Conservation (phyloP, 2,888 invertebrate genomes). For the Deroplatys truncata region DNA sequence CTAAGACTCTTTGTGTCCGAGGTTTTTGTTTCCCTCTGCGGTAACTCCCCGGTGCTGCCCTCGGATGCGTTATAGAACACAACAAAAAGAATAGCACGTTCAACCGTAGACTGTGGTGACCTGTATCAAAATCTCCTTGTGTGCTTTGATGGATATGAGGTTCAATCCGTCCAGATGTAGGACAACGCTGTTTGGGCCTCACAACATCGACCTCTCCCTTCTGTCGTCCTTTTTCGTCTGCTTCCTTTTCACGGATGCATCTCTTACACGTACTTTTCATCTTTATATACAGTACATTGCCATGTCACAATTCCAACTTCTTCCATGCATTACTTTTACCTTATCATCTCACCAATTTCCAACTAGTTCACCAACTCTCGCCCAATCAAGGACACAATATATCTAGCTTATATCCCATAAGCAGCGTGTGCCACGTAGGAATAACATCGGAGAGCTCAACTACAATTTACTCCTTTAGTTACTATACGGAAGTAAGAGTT, state of each 20-base stretch:
- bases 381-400: too few species aligned
- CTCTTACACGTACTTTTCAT: background rate
- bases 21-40: background rate
- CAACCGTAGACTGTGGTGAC: background rate
- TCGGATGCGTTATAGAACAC: background rate
- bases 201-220: background rate
- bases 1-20: background rate
- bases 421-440: too few species aligned
- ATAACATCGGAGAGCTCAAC: too few species aligned
- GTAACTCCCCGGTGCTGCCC: background rate
- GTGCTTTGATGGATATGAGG: background rate
- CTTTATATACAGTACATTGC: background rate
- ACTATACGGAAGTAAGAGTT: too few species aligned
- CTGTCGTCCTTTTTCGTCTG: background rate
- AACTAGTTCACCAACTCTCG: too few species aligned
- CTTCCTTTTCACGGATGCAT: background rate
- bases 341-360: too few species aligned
- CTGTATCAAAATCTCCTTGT: background rate
- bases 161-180: background rate
- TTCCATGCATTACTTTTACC: too few species aligned
- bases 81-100: background rate
- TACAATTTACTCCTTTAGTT: too few species aligned
- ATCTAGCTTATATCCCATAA: too few species aligned
- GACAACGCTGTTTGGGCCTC: background rate
- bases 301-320: too few species aligned